Evolutionary conservation across 2,797 vertebrate genomes (phyloP).

Genomic region (Huso huso): DNA sequence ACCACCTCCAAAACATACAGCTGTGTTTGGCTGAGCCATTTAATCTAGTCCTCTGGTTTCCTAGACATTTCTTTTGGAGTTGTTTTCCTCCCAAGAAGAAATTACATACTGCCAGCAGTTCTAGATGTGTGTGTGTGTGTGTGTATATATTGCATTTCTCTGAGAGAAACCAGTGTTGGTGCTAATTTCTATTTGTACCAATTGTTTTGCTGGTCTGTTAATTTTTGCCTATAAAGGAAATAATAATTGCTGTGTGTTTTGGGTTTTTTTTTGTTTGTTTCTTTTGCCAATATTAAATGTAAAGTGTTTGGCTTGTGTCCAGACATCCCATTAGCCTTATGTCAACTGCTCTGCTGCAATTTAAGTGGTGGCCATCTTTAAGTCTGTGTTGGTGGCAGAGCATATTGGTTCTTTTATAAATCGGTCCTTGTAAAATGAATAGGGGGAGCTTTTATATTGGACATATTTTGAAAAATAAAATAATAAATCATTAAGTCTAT

Average conservation of each 20-base stretch:
- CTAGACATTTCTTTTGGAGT: no score
- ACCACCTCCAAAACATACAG: no score
- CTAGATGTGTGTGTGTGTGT: no score
- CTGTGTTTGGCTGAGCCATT: no score
- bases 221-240: background rate
- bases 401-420: constrained; percentile 10
- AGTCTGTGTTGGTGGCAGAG: background rate
- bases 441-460: background rate
- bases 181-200: no score
- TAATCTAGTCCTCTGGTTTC: no score
- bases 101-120: no score
- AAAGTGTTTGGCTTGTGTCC: constrained; percentile 17
- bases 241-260: background rate
- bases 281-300: constrained; percentile 10
- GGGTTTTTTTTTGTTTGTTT: background rate
- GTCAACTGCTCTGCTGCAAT: constrained; percentile 2
- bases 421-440: constrained; percentile 25
- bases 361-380: constrained; percentile 11
- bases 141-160: no score
- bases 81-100: no score
- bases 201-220: constrained; percentile 5
- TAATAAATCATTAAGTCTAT: background rate
- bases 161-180: no score
- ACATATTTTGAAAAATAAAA: no score
- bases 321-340: constrained; percentile 21